phyloP scores from a whole-genome alignment of 53 echinoderm and acorn worm genomes.

The Holothuria scabra region DNA sequence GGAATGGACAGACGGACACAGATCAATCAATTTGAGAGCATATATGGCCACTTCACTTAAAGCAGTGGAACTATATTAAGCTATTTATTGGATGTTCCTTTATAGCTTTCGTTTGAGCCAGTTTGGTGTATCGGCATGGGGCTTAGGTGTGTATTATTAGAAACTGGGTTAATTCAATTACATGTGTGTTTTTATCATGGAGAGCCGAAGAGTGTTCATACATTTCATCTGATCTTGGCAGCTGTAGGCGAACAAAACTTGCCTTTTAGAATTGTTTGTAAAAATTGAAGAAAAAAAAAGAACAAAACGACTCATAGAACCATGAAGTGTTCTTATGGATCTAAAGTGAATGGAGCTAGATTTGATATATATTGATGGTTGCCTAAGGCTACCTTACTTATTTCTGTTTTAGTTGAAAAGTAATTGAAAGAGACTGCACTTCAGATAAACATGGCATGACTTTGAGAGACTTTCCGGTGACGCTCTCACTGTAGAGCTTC shows the following conservation, averaged over 20 bases:
- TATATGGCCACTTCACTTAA: too few relatives aligned
- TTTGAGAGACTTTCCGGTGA: too few relatives aligned
- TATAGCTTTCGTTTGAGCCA: too few relatives aligned
- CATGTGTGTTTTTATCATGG: conserved; percentile 1
- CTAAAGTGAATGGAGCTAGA: background rate
- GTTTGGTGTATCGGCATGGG: background rate
- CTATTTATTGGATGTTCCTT: too few relatives aligned
- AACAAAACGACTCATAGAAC: conserved; percentile 17
- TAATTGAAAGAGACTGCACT: too few relatives aligned
- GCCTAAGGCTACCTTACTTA: conserved; percentile 27
- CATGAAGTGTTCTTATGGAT: conserved; percentile 13
- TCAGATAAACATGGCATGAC: too few relatives aligned
- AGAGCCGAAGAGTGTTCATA: conserved; percentile 4
- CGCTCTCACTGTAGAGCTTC: too few relatives aligned
- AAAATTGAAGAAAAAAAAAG: background rate
- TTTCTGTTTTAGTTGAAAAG: too few relatives aligned
- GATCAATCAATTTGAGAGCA: too few relatives aligned
- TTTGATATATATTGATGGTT: conserved; percentile 31
- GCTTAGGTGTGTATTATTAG: conserved; percentile 42
- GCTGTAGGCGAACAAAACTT: background rate
- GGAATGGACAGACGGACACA: too few relatives aligned
- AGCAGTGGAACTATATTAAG: too few relatives aligned
- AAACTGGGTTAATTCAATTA: conserved; percentile 46
- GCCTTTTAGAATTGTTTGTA: too few relatives aligned
- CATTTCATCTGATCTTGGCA: conserved; percentile 14